Base-by-base conservation (phyloP, 2,113 vertebrate genomes). In the Ciconia maguari region DNA sequence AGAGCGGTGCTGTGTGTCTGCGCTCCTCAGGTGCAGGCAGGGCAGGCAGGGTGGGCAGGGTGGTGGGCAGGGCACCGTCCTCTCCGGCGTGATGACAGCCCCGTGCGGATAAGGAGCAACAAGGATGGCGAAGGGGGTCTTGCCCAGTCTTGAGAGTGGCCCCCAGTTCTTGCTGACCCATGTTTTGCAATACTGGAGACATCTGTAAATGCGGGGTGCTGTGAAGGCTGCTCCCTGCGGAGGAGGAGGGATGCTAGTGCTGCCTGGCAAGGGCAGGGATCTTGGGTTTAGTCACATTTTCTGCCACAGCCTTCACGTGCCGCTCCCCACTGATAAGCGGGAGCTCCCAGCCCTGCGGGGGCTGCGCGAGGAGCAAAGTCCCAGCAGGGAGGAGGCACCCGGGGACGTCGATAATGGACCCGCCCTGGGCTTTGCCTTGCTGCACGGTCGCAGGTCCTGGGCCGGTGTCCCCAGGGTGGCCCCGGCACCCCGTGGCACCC, bases 321-420 rank as follows among this genome's bases (percentile, higher is more conserved):
- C 30, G 48, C 41, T 16, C 9, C 20, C 51, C 62, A 6, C 25
- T 0, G 7, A 18, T 7, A 32, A 26, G 9, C 4, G 6, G 48
- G 64, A n/a, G 46, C 19, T 68, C 22, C 32, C 48, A 41, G 55
- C 46, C 36, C 24, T 3, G 14, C 14, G 32, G 57, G 36, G 15
- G 46, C 60, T 46, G 41, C 2, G 13, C 10, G 22, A 41, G 61
- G n/a, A 71, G 24, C 34, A 14, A 4, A 17, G 60, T 9, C 34
- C 34, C 65, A 15, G 38, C 18, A 38, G 38, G 38, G 38, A 68
- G 3, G 27, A 58, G 55, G 41, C 62, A n/a, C 41, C 10, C 3
- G 3, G 42, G 25, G 26, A 49, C 3, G 1, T 42, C 5, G 1
- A 8, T 10, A 21, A 3, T 3, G n/a, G 11, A 34, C 5, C 11